These are phyloP conservation scores for Chinchilla lanigera DNA, from an alignment of 2,113 vertebrate species.

Conservation along the genomic window DNA sequence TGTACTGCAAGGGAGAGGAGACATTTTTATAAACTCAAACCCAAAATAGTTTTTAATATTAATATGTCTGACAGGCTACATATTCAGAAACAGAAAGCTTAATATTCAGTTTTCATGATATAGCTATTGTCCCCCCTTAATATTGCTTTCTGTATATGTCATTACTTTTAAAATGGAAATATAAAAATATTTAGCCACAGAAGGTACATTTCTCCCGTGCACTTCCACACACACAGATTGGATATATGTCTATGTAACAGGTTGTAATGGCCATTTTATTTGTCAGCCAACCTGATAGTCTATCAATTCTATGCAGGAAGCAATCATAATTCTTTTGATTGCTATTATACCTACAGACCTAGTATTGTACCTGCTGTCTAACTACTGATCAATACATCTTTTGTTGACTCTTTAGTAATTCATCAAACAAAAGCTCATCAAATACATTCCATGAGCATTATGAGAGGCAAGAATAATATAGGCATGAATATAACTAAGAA, in stretches of 20 bases:
- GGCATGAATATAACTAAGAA: neutral
- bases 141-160: conserved; percentile 21
- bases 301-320: neutral
- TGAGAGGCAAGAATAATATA: neutral
- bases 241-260: neutral
- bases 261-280: neutral
- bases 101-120: neutral
- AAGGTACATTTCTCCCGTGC: neutral
- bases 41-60: conserved; percentile 15
- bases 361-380: neutral
- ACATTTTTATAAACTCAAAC: conserved; percentile 21
- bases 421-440: conserved; percentile 35
- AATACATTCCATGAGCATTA: neutral
- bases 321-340: neutral
- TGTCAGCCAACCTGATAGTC: neutral
- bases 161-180: conserved; percentile 45
- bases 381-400: neutral
- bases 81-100: conserved; percentile 27
- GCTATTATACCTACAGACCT: neutral
- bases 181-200: neutral
- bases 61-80: neutral
- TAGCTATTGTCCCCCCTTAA: neutral
- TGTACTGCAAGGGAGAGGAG: neutral
- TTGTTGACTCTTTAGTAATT: conserved; percentile 48
- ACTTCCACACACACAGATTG: neutral